Base-by-base conservation (phyloP, 2,797 vertebrate genomes). In the Spea hammondii region DNA sequence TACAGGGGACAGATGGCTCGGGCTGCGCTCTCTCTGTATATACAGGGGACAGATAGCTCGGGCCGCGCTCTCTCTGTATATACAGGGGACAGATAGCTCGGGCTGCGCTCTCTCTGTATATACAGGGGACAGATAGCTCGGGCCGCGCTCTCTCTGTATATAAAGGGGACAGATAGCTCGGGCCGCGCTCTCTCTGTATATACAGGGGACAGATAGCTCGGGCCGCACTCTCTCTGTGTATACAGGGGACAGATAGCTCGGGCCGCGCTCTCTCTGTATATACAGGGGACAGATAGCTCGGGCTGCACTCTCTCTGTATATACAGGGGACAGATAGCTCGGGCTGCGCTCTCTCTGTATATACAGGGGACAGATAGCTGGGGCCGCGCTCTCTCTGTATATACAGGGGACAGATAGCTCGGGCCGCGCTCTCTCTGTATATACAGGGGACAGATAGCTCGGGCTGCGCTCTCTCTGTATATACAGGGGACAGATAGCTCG, bases 21-120 rank as follows among this genome's bases (percentile, higher is more conserved):
- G 51, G 6, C 51, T 3, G 32, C 10, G 9, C 65, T 46, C 5
- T 66, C 65, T 66, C 65, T 68, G 10, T 68, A 68, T 68, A 48
- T 68, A 68, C 14, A 53, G 65, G 46, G 9, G 49, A 70, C 53
- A 70, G 67, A 70, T 70, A 70, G n/a, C 13, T 48, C 47, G 49
- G 17, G 8, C 51, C 2, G 51, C 10, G 6, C 51, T 53, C 6
- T 53, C 51, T 53, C 51, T 53, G 51, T 32, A 32, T 32, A 53
- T 53, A 3, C 17, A 17, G 17, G 17, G 17, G 17, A 17, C 17
- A 17, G 17, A 17, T 17, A 17, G 17, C 17, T 17, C 17, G 17
- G 17, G 17, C 0, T 1, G 17, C 17, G 17, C 17, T 17, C 17
- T 17, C 17, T 17, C 17, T 17, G 69, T 70, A 69, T 51, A 32